A percentile compares a stretch with the other conserved stretches of the same genome.
Conservation (phyloP, 2,888 invertebrate genomes). For the Darwinula stevensoni region DNA sequence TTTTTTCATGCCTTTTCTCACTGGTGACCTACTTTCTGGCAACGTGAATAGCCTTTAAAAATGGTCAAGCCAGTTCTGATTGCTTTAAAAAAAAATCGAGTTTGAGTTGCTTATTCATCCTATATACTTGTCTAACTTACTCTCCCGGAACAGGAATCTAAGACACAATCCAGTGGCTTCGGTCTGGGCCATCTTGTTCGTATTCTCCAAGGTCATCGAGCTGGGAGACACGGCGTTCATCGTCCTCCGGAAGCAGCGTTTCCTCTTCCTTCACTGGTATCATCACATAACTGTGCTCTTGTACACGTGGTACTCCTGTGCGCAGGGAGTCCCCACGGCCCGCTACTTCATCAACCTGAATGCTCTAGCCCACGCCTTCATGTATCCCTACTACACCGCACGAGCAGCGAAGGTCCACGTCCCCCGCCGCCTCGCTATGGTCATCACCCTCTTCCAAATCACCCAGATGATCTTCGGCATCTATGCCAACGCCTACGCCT, state of each 20-base stretch:
- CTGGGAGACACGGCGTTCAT: conserved; percentile 73
- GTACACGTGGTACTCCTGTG: conserved; percentile 79
- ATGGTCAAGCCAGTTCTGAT: too few relatives aligned
- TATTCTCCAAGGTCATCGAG: conserved; percentile 81
- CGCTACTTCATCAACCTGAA: conserved; percentile 88
- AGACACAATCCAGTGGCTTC: conserved; percentile 73
- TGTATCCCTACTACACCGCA: conserved; percentile 71
- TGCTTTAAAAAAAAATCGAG: too few relatives aligned
- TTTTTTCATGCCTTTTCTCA: too few relatives aligned
- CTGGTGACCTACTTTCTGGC: too few relatives aligned
- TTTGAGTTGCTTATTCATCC: too few relatives aligned
- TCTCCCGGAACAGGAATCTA: conserved; percentile 36
- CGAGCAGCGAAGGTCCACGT: conserved; percentile 56
- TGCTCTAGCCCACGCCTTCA: conserved; percentile 62
- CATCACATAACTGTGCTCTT: conserved; percentile 82
- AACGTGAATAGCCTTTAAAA: too few relatives aligned
- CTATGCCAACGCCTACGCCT: conserved; percentile 60
- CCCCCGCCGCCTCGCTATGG: conserved; percentile 35
- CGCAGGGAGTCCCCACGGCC: conserved; percentile 19
- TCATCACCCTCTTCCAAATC: conserved; percentile 66
- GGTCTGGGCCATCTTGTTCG: conserved; percentile 95
- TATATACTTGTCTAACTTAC: too few relatives aligned
- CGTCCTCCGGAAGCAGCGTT: conserved; percentile 53
- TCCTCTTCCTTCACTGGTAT: conserved; percentile 88
- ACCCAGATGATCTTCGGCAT: conserved; percentile 82